Evolutionary conservation across 2,888 invertebrate genomes (phyloP).

Genomic region (Phalangium opilio): DNA sequence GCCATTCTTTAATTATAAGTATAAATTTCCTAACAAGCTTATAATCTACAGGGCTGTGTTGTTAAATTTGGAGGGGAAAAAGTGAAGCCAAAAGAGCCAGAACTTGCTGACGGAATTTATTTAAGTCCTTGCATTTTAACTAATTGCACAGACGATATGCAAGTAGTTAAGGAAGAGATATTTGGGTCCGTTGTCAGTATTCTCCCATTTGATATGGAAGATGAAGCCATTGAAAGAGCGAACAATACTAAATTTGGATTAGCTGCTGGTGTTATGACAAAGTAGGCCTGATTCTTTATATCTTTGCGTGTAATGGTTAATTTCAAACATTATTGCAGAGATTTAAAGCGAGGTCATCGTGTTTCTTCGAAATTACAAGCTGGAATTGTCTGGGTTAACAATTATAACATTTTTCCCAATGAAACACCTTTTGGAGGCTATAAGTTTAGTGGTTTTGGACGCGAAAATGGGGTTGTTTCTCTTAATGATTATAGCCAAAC

Average conservation of each 20-base stretch:
- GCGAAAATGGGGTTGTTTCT: conserved; percentile 38
- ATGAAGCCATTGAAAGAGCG: conserved; percentile 37
- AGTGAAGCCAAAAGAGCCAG: conserved; percentile 28
- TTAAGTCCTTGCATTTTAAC: conserved; percentile 37
- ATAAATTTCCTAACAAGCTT: too few species aligned
- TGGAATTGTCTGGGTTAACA: conserved; percentile 42
- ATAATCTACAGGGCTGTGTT: conserved; percentile 34
- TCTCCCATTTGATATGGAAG: conserved; percentile 37
- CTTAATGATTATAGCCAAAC: conserved; percentile 39
- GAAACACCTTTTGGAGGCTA: conserved; percentile 41
- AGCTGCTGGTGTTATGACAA: conserved; percentile 42
- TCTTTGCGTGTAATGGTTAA: too few species aligned
- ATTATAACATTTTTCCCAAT: conserved; percentile 38
- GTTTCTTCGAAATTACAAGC: conserved; percentile 35
- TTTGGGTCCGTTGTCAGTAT: conserved; percentile 40
- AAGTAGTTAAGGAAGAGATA: conserved; percentile 37
- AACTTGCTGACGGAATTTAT: conserved; percentile 34
- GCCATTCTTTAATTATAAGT: too few species aligned
- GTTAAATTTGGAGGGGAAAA: conserved; percentile 37
- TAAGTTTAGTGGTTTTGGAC: conserved; percentile 38
- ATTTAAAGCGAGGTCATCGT: conserved; percentile 36
- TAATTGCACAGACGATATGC: conserved; percentile 34
- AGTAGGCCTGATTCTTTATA: too few species aligned
- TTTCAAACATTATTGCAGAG: conserved; percentile 29
- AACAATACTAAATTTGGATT: conserved; percentile 40